A percentile compares a stretch with the other conserved stretches of the same genome.
Conservation (phyloP, 2,113 vertebrate species). For the Anseranas semipalmata region DNA sequence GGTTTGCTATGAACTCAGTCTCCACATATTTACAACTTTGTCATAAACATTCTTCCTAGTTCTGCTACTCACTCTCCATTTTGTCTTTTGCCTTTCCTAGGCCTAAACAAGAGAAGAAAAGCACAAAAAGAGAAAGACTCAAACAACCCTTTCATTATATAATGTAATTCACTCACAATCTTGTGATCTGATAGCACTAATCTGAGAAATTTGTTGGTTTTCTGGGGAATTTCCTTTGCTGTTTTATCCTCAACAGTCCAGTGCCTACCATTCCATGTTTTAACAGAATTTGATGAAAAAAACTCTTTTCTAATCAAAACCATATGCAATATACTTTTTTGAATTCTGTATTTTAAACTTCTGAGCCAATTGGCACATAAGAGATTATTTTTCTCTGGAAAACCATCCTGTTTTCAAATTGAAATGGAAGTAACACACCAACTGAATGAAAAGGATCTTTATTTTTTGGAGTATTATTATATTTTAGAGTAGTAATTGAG, state of each 20-base stretch:
- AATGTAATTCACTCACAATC: neutral
- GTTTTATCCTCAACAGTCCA: neutral
- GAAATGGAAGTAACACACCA: conserved; percentile 16
- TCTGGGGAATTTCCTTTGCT: neutral
- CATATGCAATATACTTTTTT: neutral
- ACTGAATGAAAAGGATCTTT: neutral
- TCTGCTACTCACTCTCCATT: neutral
- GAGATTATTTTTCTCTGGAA: conserved; percentile 25
- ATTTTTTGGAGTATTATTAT: conserved; percentile 1
- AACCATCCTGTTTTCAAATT: conserved; percentile 6
- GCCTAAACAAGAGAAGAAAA: neutral
- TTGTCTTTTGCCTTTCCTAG: neutral
- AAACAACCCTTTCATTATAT: neutral
- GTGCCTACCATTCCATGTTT: neutral
- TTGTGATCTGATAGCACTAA: neutral
- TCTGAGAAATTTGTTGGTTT: neutral
- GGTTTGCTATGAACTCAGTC: neutral
- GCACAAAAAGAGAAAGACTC: neutral
- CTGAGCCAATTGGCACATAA: conserved; percentile 5
- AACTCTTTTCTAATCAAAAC: conserved; percentile 15
- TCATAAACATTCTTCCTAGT: neutral
- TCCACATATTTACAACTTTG: neutral
- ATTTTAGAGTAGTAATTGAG: too few species aligned
- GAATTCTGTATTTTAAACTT: neutral
- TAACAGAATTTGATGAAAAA: conserved; percentile 15